These are phyloP conservation scores for Emydura subglobosa DNA, from an alignment of 2,113 vertebrate genomes.

Conservation along the genomic window DNA sequence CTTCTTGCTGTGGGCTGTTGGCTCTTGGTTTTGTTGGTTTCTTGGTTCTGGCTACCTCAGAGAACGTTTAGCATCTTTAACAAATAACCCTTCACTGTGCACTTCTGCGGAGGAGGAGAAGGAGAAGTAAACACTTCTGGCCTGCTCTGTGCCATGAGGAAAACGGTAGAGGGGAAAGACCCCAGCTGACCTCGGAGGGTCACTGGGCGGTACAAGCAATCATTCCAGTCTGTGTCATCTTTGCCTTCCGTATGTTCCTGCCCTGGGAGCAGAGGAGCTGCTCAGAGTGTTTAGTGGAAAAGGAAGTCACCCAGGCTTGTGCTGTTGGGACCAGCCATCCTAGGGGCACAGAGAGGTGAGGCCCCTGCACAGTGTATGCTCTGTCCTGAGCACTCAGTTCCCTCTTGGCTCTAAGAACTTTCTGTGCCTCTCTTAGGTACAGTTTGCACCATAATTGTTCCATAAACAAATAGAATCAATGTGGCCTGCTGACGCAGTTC, in stretches of 20 bases:
- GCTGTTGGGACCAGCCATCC: neutral
- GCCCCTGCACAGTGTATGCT: neutral
- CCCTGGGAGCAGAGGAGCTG: neutral
- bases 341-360: neutral
- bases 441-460: neutral
- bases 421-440: accelerated
- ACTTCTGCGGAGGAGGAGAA: neutral
- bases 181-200: neutral
- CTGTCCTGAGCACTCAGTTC: neutral
- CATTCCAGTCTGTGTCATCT: neutral
- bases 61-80: neutral
- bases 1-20: neutral
- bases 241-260: neutral
- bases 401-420: neutral
- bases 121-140: neutral
- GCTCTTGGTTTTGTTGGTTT: neutral
- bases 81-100: neutral
- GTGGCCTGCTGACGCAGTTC: accelerated
- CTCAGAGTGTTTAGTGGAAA: too few species aligned
- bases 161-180: neutral
- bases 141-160: neutral
- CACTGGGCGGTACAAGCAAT: neutral
- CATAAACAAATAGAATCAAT: accelerated
- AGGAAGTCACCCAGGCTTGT: neutral
- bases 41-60: neutral